These are phyloP conservation scores for Neotragus moschatus DNA, from an alignment of 2,113 vertebrate species.

Conservation along the genomic window DNA sequence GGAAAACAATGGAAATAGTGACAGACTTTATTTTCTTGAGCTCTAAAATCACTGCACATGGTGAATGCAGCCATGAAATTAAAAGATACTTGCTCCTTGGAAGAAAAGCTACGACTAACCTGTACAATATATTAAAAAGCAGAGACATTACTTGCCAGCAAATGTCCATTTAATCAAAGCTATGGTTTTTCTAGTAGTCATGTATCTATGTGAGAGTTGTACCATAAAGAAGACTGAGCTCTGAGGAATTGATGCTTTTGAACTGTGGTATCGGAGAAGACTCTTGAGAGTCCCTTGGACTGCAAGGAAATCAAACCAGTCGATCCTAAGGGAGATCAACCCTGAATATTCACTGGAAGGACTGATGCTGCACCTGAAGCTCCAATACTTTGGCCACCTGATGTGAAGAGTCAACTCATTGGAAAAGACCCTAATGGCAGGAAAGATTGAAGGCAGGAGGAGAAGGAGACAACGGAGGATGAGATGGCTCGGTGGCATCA, in stretches of 20 bases:
- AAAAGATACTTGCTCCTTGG: not conserved
- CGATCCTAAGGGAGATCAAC: not conserved
- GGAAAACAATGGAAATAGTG: not conserved
- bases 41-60: not conserved
- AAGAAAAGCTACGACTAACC: not conserved
- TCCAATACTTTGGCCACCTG: not conserved
- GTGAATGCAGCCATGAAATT: not conserved
- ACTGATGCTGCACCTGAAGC: not conserved
- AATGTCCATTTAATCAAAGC: not conserved
- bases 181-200: not conserved
- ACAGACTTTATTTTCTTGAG: not conserved
- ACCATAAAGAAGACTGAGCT: not conserved
- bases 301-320: not conserved
- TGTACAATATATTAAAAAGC: not conserved
- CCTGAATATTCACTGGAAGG: not conserved
- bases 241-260: not conserved
- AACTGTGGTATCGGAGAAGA: not conserved
- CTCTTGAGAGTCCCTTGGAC: not conserved
- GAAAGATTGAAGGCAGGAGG: not conserved
- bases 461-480: not conserved
- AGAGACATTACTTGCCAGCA: not conserved
- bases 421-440: not conserved
- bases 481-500: not conserved
- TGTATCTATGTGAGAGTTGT: not conserved
- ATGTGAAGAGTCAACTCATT: not conserved